Base-by-base conservation (phyloP, 2,797 vertebrate genomes). In the Oophaga sylvatica region DNA sequence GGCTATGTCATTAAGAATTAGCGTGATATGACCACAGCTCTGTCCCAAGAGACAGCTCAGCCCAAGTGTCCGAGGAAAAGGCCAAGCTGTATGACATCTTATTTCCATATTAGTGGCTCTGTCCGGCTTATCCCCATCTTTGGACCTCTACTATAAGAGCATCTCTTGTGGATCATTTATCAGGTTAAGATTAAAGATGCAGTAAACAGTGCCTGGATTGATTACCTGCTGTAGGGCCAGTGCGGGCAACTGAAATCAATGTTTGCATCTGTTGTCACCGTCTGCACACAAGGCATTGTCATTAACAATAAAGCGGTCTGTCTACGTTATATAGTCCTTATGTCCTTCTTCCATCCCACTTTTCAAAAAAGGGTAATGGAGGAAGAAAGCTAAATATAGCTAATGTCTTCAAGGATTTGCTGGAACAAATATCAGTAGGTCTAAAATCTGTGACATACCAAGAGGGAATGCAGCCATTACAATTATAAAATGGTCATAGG, bases 1-100 rank as follows among this genome's bases (percentile, higher is more conserved):
- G 80, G 84, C 84, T 68, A 65, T 57, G 83, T 86, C 87, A 83
- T 82, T 86, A 82, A 59, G 19, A 86, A 89, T 89, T 89, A 89
- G 70, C 56, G 70, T 89, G 84, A 86, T 89, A 86, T 83, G 71
- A 75, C 79, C 79, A 63, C 71, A 70, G 73, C 57, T 85, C 65
- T 59, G 83, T 73, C 78, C 70, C 19, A 26, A 88, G 87, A 81
- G 77, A 84, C 63, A 16, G 80, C 65, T n/a, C 26, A 48, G 62
- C 73, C n/a, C 73, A 57, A 68, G 73, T 76, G 83, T 76, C 87
- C 68, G 26, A 71, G 57, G 41, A 59, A 20, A 80, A 9, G n/a
- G n/a, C 67, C 85, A n/a, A 13, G 57, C 3, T 59, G 12, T 81
- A 75, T 57, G 35, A 87, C 73, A 73, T 83, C 62, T 56, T 85